Evolutionary conservation across 2,113 vertebrate genomes (phyloP), one percentile per base, ranked within the genome.

Genomic region (Pitta sordida): DNA sequence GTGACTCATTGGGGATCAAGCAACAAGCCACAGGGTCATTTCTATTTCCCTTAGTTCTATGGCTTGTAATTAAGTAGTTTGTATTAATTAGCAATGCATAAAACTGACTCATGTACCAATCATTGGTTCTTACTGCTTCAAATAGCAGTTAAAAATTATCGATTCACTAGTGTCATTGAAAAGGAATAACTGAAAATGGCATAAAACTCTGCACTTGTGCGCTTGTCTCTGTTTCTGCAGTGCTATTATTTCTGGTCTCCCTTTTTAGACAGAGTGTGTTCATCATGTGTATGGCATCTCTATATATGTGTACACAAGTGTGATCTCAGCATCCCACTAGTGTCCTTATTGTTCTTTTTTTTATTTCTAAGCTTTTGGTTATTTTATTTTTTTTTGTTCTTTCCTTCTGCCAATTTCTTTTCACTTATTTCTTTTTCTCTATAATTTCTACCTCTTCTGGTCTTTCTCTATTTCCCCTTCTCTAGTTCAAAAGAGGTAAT

Each of bases 251-350:
- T 69, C 13, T 58, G 55, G 10, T 34, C 37, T 49, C 60, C 3
- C 86, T 64, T 51, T 59, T 17, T 37, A 79, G 29, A 39, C n/a
- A 59, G 48, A 65, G 5, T 13, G 85, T 80, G 13, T 46, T 29
- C 30, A 7, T 74, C 23, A 30, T 7, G 9, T 43, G 13, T 16
- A 41, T 32, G 23, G 8, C 46, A 22, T 60, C 15, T 77, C 10
- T 51, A 3, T n/a, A 10, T 17, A 2, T 0, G 0, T 44, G 6
- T 58, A 17, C 22, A 32, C 1, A 4, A 34, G 6, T 22, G 6
- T 82, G 13, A 64, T 29, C 29, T 51, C 22, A 69, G 46, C 13
- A 48, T 44, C 17, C 15, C 27, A 10, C 8, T 46, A 41, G 14
- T 51, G 5, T 59, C n/a, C 9, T 84, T 64, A 43, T 43, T 48